Percentiles rank a stretch among this genome's conserved stretches.
phyloP scores from a whole-genome alignment of 2,888 invertebrate species.

The Heliconius ethilla region DNA sequence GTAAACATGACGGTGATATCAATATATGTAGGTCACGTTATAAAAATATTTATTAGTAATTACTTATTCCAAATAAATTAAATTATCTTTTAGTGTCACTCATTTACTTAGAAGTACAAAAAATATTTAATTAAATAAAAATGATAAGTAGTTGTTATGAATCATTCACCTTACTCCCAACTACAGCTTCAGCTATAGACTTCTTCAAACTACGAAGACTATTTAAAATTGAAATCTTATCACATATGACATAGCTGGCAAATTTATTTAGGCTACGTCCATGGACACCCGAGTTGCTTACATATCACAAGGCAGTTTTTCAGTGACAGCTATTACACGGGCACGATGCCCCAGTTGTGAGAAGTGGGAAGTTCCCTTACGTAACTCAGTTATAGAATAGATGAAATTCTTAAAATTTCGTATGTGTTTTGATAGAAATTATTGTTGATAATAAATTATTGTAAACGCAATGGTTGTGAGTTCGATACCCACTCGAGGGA shows the following conservation, averaged over 20 bases:
- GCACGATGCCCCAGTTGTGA: conserved; percentile 24
- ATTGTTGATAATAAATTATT: neutral
- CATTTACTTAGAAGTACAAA: neutral
- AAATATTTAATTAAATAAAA: no score
- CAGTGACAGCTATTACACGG: conserved; percentile 28
- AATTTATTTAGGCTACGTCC: conserved; percentile 4
- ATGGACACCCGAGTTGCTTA: conserved; percentile 4
- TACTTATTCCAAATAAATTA: neutral
- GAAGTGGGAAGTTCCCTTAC: conserved; percentile 15
- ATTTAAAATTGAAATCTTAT: no score
- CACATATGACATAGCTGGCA: neutral
- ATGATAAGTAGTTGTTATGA: neutral
- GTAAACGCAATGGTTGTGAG: no score
- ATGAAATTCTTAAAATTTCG: conserved; percentile 14
- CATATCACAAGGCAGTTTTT: conserved; percentile 22
- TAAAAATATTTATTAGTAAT: neutral
- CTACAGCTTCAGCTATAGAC: no score
- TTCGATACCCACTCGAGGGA: no score
- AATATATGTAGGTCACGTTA: neutral
- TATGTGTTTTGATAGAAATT: neutral
- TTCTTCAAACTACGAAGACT: no score
- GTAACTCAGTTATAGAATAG: conserved; percentile 10
- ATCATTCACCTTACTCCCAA: neutral
- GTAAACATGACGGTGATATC: no score
- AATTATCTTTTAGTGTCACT: neutral